Evolutionary conservation across 2,888 invertebrate genomes (phyloP), one percentile per base, ranked within the genome.

Genomic region (Nemotelus nigrinus): DNA sequence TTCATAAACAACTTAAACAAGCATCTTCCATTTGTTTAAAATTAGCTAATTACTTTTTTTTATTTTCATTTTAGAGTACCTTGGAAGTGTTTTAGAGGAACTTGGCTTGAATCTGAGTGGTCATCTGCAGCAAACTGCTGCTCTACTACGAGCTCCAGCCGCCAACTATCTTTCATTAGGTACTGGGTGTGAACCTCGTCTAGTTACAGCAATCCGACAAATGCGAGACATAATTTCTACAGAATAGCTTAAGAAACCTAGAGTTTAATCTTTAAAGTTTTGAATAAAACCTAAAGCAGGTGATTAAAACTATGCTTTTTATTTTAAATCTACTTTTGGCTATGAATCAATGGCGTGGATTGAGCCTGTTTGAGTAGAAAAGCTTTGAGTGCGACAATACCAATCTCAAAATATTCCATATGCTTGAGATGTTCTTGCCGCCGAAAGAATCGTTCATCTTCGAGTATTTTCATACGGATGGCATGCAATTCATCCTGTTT

Each of bases 51-150:
- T 63, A 41, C 10, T 63, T 4, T 43, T 4, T 43, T 25, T 25
- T 25, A 64, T 70, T 60, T 57, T 58, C 63, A 78, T 85, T 86
- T 55, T 85, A 93, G 95, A 93, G 85, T 96, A 96, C 84, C 87
- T 96, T 77, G 92, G 92, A 10, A 95, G 94, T 84, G 93, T 96
- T 1, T 86, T 96, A 25, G 95, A 95, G 84, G 96, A 96, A 85
- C 88, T 96, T 44, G 95, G 94, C 2, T 87, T 95, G 44, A 82
- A 83, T n/a, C 88, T 94, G n/a, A 91, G 92, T 0, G 91, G 92
- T 63, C 91, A 92, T 80, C 85, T 95, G 71, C 89, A 90, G 75
- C 92, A 93, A 82, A 89, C 94, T 79, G 89, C 90, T n/a, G 87
- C 87, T 7, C 86, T 96, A 76, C 87, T 95, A 60, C 91, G 92